Evolutionary conservation across 2,888 invertebrate species (phyloP).

Genomic region (Tinea pellionella): DNA sequence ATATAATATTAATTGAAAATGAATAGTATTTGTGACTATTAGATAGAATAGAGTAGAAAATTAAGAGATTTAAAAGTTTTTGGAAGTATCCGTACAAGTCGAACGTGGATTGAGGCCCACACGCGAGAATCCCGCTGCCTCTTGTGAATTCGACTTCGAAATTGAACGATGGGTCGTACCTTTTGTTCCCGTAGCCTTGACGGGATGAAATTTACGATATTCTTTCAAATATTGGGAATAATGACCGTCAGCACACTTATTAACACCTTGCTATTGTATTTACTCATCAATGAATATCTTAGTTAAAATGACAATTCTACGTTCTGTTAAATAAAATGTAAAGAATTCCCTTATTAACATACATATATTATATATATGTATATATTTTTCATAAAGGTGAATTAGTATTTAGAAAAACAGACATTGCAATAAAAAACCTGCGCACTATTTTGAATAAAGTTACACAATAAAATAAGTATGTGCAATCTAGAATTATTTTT

Average conservation of each 20-base stretch:
- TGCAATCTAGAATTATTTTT: too few species aligned
- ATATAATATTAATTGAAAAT: too few species aligned
- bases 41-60: too few species aligned
- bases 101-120: slow-evolving; percentile 39
- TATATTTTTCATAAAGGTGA: too few species aligned
- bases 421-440: too few species aligned
- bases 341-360: not conserved
- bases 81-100: slow-evolving; percentile 29
- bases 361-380: too few species aligned
- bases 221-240: slow-evolving; percentile 35
- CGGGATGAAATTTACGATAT: slow-evolving; percentile 54
- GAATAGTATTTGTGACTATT: too few species aligned
- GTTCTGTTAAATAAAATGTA: not conserved
- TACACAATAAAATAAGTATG: too few species aligned
- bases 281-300: slow-evolving; percentile 39
- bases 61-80: too few species aligned
- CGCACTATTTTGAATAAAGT: too few species aligned
- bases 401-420: too few species aligned
- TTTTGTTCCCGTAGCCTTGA: slow-evolving; percentile 58
- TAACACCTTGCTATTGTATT: slow-evolving; percentile 43
- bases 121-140: slow-evolving; percentile 58
- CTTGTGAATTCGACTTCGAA: slow-evolving; percentile 64
- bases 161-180: slow-evolving; percentile 45
- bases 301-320: slow-evolving; percentile 1
- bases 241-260: slow-evolving; percentile 57